Base-by-base conservation (phyloP, 2,888 invertebrate genomes). In the Cephus pygmeus region DNA sequence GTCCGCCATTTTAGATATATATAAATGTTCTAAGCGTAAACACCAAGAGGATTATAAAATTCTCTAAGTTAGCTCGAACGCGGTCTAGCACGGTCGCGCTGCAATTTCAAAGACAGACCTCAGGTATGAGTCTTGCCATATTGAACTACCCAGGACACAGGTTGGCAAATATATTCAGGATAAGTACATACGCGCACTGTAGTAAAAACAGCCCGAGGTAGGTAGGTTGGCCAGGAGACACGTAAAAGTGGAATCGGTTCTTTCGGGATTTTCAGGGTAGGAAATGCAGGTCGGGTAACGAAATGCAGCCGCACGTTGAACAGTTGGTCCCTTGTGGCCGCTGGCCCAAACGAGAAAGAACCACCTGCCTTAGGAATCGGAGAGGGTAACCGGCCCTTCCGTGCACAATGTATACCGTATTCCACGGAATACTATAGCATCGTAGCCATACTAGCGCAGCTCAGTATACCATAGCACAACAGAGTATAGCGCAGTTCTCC, bases 331-430 rank as follows among this genome's bases (percentile, higher is more conserved):
- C 71, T 71, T 4, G 71, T 12, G 31, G 33, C 31, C 71, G n/a
- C 34, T 85, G 85, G 88, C 87, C 86, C 85, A 84, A 82, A 86
- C 86, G 84, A 86, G 86, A 85, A 87, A 87, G 88, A 90, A 88
- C 90, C 90, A 91, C 90, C 90, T 91, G 90, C 90, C 90, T 31
- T 31, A 71, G 69, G 31, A 71, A 71, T 31, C 33, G 71, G 71
- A 71, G 71, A 34, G 71, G 71, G 71, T 71, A 71, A 34, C 31
- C 1, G 33, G 71, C 33, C 71, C 33, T 71, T 34, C 6, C 31
- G 71, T 71, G 15, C 71, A 56, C 56, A 9, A 23, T 9, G 56
- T 23, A 56, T 56, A 56, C 56, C 23, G 9, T 56, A 23, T 56
- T 56, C 56, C 56, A 23, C 23, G 23, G 56, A 56, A 56, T 56